Evolutionary conservation across 2,113 vertebrate species (phyloP), one percentile per base, ranked within the genome.

Genomic region (Gavia stellata): DNA sequence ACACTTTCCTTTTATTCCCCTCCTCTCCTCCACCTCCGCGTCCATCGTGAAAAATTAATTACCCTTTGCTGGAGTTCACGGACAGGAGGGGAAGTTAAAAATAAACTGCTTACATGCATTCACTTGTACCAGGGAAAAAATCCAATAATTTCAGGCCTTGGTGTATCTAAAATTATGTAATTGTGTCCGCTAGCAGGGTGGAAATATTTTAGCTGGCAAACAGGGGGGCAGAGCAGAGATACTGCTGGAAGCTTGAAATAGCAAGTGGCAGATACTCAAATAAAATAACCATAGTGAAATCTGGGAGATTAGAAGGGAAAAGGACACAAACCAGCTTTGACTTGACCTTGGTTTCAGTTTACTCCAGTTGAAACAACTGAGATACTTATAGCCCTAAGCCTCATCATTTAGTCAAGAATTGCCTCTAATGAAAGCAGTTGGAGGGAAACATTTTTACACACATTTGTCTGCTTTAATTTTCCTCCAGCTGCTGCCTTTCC

Each of bases 261-360:
- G 87, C 89, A 90, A 95, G 75, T 82, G 87, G 87, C 94, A 96
- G 87, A 86, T 87, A 56, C 55, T 95, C 84, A 94, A 95, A 92
- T 88, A 95, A 94, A 97, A 96, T 82, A 91, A 95, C 62, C 47
- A 66, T 34, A 86, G 86, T 77, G 86, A 95, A 86, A 97, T 52
- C 24, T 28, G 74, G 72, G 88, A 89, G 93, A 94, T 91, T 94
- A 96, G 78, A 95, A 90, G 55, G 53, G 81, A 85, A 96, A 95
- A 88, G 65, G 80, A 91, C 88, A 61, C 77, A 96, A 94, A 91
- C 79, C 58, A 95, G 79, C 74, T 90, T 89, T 52, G 80, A 73
- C 92, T 96, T 94, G 90, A 97, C 93, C 95, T 97, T 90, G 71
- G 86, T 94, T 97, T 93, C 92, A 72, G 92, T 80, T 97, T 94